Evolutionary conservation across 1,140 invertebrate species (phyloP).

Genomic region (Cryptotermes secundus): DNA sequence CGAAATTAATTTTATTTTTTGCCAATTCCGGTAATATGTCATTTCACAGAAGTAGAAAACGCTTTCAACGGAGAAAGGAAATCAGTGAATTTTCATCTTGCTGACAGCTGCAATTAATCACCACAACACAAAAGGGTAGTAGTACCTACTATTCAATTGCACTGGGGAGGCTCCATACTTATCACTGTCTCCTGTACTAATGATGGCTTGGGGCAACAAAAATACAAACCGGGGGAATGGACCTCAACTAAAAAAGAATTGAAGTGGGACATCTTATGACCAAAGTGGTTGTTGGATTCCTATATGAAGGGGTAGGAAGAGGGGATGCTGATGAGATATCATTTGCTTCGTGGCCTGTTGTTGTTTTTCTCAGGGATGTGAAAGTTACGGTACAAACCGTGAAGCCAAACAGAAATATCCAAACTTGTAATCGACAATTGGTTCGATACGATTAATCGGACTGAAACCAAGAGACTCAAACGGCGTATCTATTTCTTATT

Average conservation of each 20-base stretch:
- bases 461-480: too few relatives aligned
- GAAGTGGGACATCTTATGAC: slow-evolving; percentile 15
- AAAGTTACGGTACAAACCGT: background rate
- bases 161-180: background rate
- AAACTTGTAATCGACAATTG: too few relatives aligned
- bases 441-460: too few relatives aligned
- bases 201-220: slow-evolving; percentile 3
- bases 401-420: too few relatives aligned
- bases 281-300: slow-evolving; percentile 13
- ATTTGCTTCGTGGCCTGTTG: background rate
- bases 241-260: background rate
- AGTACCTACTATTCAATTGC: background rate
- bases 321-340: background rate
- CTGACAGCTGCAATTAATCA: background rate
- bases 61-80: background rate
- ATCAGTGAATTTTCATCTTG: background rate
- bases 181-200: slow-evolving; percentile 6
- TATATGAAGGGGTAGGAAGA: background rate
- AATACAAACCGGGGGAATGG: background rate
- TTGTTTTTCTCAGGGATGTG: background rate
- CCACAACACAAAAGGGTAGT: background rate
- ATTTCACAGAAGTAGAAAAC: slow-evolving; percentile 4
- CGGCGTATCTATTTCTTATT: too few relatives aligned
- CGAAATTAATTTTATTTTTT: too few relatives aligned
- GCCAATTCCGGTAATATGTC: background rate